These are phyloP conservation scores for Drosophila quadrilineata DNA, from an alignment of 1,140 invertebrate species.

Conservation along the genomic window DNA sequence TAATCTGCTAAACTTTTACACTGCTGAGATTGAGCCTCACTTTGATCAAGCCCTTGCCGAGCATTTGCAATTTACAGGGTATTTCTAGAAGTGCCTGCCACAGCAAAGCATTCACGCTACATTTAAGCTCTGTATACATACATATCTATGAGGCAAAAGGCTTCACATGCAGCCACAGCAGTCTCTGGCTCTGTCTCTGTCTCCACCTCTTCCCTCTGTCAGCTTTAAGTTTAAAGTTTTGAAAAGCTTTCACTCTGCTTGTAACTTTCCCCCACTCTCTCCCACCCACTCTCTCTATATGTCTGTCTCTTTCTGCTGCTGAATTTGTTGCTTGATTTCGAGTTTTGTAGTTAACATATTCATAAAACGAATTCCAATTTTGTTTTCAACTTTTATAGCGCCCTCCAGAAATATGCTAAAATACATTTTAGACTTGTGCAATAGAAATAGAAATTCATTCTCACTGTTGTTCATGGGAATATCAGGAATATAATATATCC, in stretches of 20 bases:
- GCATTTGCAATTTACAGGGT: too few relatives aligned
- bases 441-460: too few relatives aligned
- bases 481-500: too few relatives aligned
- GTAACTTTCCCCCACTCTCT: not conserved
- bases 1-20: too few relatives aligned
- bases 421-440: too few relatives aligned
- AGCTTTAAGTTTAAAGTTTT: not conserved
- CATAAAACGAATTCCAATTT: conserved; percentile 68
- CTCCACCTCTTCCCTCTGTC: not conserved
- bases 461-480: too few relatives aligned
- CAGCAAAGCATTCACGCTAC: conserved; percentile 9
- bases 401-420: too few relatives aligned
- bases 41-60: too few relatives aligned
- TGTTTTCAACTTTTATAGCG: too few relatives aligned
- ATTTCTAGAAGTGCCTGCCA: too few relatives aligned
- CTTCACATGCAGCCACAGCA: not conserved
- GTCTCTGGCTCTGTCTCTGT: too few relatives aligned
- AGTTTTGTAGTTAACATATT: conserved; percentile 73
- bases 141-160: not conserved
- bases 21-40: too few relatives aligned
- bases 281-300: not conserved
- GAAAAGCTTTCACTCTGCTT: not conserved
- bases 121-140: conserved; percentile 27
- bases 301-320: not conserved
- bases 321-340: conserved; percentile 61